phyloP scores from a whole-genome alignment of 2,888 invertebrate species.

The Parnassius orleans region DNA sequence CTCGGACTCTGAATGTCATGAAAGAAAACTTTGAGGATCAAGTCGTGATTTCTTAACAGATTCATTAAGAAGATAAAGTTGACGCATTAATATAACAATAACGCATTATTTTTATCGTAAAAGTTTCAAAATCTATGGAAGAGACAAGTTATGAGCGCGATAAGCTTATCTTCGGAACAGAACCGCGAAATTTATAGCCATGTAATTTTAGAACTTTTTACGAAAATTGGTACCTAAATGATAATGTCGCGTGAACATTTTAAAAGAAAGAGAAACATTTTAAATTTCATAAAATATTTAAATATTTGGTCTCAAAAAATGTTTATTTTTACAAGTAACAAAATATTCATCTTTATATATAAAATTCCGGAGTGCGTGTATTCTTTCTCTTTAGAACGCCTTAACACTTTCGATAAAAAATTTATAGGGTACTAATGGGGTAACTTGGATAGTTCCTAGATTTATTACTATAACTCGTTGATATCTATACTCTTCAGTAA shows the following conservation, averaged over 20 bases:
- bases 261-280: not conserved
- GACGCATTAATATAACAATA: constrained; percentile 65
- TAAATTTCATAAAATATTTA: too few species aligned
- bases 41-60: constrained; percentile 41
- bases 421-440: too few species aligned
- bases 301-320: too few species aligned
- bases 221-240: constrained; percentile 19
- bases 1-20: not conserved
- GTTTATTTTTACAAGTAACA: too few species aligned
- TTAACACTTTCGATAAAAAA: too few species aligned
- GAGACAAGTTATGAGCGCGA: constrained; percentile 17
- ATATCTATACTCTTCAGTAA: too few species aligned
- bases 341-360: too few species aligned
- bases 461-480: too few species aligned
- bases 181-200: constrained; percentile 20
- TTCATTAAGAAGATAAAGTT: constrained; percentile 45
- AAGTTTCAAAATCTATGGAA: constrained; percentile 66
- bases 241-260: constrained; percentile 11
- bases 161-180: constrained; percentile 22
- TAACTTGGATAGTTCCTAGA: too few species aligned
- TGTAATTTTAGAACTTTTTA: constrained; percentile 19
- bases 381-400: too few species aligned
- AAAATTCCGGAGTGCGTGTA: too few species aligned
- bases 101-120: constrained; percentile 64
- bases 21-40: not conserved